Percentiles rank a stretch among this genome's conserved stretches.
Evolutionary conservation across 2,797 vertebrate genomes (phyloP).

Genomic region (Coregonus suidteri): DNA sequence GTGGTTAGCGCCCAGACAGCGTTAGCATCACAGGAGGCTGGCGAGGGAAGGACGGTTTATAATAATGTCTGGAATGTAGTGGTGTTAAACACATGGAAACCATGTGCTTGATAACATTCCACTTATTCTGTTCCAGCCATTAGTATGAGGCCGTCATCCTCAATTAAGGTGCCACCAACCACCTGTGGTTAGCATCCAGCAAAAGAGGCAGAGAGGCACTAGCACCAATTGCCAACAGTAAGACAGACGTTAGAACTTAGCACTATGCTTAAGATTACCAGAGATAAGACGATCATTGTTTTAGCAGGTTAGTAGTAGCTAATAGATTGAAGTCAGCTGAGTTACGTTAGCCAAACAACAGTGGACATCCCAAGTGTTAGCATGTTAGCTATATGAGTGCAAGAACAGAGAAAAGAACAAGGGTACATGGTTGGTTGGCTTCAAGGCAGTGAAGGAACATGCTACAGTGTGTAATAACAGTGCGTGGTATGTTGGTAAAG

Average conservation of each 20-base stretch:
- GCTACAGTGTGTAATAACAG: neutral
- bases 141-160: no score
- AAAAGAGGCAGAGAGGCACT: conserved; percentile 11
- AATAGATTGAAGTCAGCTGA: neutral
- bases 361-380: conserved; percentile 16
- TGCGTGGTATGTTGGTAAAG: no score
- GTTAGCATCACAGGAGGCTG: conserved; percentile 36
- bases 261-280: neutral
- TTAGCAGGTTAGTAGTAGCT: neutral
- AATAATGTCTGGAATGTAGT: no score
- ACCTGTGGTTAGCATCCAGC: conserved; percentile 16
- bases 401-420: neutral
- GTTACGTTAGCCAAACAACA: neutral
- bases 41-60: no score
- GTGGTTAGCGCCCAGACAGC: conserved; percentile 15
- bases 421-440: neutral
- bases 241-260: neutral
- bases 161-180: no score
- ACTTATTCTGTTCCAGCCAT: no score
- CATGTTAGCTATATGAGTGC: conserved; percentile 15
- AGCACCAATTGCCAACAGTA: neutral
- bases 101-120: no score
- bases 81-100: no score
- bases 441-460: neutral
- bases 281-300: neutral